phyloP scores from a whole-genome alignment of 37 sponge, comb jelly and placozoan genomes.

The Aplysina aerophoba region DNA sequence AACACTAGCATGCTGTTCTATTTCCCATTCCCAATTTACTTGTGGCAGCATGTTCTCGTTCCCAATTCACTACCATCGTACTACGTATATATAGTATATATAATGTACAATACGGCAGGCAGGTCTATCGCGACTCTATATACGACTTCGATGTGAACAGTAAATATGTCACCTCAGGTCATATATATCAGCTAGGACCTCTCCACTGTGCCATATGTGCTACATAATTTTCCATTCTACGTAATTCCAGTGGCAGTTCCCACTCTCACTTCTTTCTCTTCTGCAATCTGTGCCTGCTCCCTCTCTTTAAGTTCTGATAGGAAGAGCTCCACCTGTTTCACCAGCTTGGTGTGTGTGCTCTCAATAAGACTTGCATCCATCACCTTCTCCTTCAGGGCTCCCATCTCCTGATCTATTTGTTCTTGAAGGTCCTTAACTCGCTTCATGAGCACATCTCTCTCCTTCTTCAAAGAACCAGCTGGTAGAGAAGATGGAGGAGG shows the following conservation, averaged over 20 bases:
- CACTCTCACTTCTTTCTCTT: constrained; percentile 40
- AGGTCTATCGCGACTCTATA: too few species aligned
- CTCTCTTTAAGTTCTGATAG: constrained; percentile 50
- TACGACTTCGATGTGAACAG: too few species aligned
- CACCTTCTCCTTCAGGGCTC: not conserved
- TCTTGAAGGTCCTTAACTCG: constrained; percentile 37
- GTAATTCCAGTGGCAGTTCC: not conserved
- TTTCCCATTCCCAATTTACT: too few species aligned
- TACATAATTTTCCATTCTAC: constrained; percentile 35
- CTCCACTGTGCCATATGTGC: constrained; percentile 20
- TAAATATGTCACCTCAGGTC: too few species aligned
- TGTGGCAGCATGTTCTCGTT: too few species aligned
- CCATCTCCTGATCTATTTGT: constrained; percentile 48
- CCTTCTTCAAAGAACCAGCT: constrained; percentile 71
- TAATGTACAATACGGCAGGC: too few species aligned
- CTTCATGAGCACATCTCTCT: constrained; percentile 42
- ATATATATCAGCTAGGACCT: not conserved
- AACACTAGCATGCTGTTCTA: not conserved
- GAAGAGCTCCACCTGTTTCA: constrained; percentile 38
- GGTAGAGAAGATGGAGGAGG: not conserved
- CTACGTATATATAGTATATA: not conserved
- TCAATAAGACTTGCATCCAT: constrained; percentile 40
- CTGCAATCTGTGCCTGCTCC: constrained; percentile 66
- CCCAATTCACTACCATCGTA: not conserved
- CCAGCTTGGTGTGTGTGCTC: constrained; percentile 29